Percentiles rank a stretch among this genome's conserved stretches.
Conservation (phyloP, 2,888 invertebrate genomes). For the Cantharis nigra region DNA sequence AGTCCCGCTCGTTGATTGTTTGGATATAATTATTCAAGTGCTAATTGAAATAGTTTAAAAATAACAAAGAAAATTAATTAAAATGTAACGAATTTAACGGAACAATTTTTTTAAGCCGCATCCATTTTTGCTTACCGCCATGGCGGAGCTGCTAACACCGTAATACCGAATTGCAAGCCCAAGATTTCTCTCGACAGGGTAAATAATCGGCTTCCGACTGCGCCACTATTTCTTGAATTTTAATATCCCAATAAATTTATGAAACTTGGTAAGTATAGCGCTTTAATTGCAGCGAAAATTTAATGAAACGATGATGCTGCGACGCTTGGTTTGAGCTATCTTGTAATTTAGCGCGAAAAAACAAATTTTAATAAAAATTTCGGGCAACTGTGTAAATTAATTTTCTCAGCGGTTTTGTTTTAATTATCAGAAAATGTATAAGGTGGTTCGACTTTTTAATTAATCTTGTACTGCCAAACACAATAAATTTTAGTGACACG, state of each 20-base stretch:
- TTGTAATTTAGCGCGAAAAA: not conserved
- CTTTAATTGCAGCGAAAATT: not conserved
- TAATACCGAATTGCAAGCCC: not conserved
- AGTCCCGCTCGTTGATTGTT: conserved; percentile 1
- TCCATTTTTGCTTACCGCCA: not conserved
- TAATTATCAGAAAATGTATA: not conserved
- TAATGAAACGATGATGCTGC: not conserved
- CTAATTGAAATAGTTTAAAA: not conserved
- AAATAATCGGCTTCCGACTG: not conserved
- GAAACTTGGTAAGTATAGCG: not conserved
- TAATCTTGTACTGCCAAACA: not conserved
- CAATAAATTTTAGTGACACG: not conserved
- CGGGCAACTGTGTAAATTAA: not conserved
- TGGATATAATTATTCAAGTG: not conserved
- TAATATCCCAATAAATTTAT: not conserved
- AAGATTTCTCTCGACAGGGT: not conserved
- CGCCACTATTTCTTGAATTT: not conserved
- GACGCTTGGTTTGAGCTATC: not conserved
- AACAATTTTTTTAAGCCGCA: not conserved
- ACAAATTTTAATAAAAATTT: not conserved
- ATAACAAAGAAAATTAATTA: not conserved
- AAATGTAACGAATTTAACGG: not conserved
- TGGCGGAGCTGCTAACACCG: not conserved
- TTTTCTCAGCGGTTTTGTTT: not conserved
- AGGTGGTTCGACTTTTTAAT: not conserved